Evolutionary conservation across 2,113 vertebrate genomes (phyloP), one percentile per base, ranked within the genome.

Genomic region (Sander vitreus): DNA sequence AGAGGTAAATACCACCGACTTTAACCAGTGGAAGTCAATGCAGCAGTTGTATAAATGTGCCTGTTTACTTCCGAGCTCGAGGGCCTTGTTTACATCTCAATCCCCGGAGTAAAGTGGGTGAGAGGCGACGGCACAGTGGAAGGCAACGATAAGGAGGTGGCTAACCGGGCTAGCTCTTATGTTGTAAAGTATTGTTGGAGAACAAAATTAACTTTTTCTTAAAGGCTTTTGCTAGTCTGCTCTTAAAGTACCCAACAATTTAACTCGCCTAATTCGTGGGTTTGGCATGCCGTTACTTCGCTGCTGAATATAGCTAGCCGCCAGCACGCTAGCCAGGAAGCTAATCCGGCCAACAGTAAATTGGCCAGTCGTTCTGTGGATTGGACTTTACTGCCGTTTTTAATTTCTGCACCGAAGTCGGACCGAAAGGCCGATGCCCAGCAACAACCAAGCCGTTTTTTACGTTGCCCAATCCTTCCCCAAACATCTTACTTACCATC

Each of bases 61-160:
- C 10, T 47, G 71, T 85, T 81, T 78, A 45, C 54, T 76, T 51
- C 27, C 10, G 60, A 65, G 81, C 70, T 51, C 47, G 58, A 72
- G 62, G 95, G 95, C 95, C 95, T 95, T 96, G 95, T 96, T 96
- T 96, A 96, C 95, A 95, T 95, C 85, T 82, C 79, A 78, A 88
- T 95, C 95, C 95, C 74, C 93, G 95, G 88, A 36, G 84, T 95
- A 76, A 80, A 93, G 92, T 96, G 85, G 16, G 58, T 74, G 73
- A 79, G 91, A 92, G 81, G 84, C 84, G 69, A 80, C 39, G 80
- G 83, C 79, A 60, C 77, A 81, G 78, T 80, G 72, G 76, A 73
- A 66, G 33, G 71, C 51, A 45, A 18, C 65, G 68, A 47, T 14
- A 55, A 83, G 48, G 64, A 76, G 73, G n/a, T 39, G 36, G 72